phyloP scores from a whole-genome alignment of 2,888 invertebrate genomes.

The Hypomecis atomaria region DNA sequence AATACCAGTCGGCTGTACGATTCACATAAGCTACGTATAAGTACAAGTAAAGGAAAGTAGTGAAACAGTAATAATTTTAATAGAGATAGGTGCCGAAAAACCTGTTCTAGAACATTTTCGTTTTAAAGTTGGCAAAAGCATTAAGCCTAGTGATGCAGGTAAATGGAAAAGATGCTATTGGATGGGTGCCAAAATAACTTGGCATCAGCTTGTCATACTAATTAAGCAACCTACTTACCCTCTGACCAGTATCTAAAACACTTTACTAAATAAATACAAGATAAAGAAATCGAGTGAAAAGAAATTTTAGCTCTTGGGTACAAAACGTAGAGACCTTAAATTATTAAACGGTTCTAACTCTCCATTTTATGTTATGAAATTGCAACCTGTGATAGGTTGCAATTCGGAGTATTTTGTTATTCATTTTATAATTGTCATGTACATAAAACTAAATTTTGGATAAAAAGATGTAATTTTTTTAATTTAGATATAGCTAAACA shows the following conservation, averaged over 20 bases:
- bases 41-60: no score
- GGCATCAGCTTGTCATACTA: slow-evolving; percentile 42
- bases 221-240: slow-evolving; percentile 40
- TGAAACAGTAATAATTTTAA: no score
- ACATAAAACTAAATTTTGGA: no score
- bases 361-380: neutral
- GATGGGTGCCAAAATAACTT: slow-evolving; percentile 40
- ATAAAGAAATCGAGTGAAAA: neutral
- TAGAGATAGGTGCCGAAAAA: neutral
- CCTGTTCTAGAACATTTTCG: slow-evolving; percentile 13
- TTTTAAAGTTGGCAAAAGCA: slow-evolving; percentile 33
- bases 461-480: no score
- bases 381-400: neutral
- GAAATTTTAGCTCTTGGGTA: neutral
- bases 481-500: no score
- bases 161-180: slow-evolving; percentile 41
- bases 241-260: slow-evolving; percentile 24
- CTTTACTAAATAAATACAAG: slow-evolving; percentile 17
- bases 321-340: no score
- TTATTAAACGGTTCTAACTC: neutral
- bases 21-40: no score
- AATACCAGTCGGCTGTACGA: no score
- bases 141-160: slow-evolving; percentile 39
- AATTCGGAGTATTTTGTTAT: no score
- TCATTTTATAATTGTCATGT: no score